Conservation (phyloP, 2,888 invertebrate species). For the Calliphora vomitoria region DNA sequence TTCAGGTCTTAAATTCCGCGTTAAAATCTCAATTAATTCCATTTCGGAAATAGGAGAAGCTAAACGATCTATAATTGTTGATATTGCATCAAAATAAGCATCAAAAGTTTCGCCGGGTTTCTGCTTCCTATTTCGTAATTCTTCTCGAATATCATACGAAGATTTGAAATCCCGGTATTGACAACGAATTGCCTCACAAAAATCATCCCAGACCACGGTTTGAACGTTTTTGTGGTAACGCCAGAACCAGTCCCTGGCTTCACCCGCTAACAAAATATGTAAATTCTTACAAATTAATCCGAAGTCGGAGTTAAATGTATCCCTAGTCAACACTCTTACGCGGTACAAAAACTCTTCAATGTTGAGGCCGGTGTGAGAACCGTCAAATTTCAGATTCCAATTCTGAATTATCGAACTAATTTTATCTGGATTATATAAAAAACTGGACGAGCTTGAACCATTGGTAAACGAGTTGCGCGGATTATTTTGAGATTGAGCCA, state of each 20-base stretch:
- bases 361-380: background rate
- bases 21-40: conserved; percentile 15
- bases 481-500: background rate
- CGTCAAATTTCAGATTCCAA: conserved; percentile 10
- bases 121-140: conserved; percentile 22
- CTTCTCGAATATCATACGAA: conserved; percentile 16
- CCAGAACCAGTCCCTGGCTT: conserved; percentile 42
- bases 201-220: conserved; percentile 23
- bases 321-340: conserved; percentile 25
- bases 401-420: background rate
- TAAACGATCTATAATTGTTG: background rate
- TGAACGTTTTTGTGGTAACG: conserved; percentile 36
- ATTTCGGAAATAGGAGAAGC: conserved; percentile 2
- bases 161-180: conserved; percentile 41
- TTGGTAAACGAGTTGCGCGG: background rate
- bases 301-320: conserved; percentile 35
- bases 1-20: conserved; percentile 15
- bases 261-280: conserved; percentile 34
- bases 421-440: background rate
- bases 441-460: background rate
- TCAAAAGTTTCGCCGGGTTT: conserved; percentile 25
- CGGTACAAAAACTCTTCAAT: conserved; percentile 48
- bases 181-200: conserved; percentile 23
- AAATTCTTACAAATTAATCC: conserved; percentile 49
- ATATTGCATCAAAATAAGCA: conserved; percentile 17